Percentiles rank a stretch among this genome's conserved stretches.
These are phyloP conservation scores for Bos javanicus DNA, from an alignment of 2,113 vertebrate genomes.

Conservation along the genomic window DNA sequence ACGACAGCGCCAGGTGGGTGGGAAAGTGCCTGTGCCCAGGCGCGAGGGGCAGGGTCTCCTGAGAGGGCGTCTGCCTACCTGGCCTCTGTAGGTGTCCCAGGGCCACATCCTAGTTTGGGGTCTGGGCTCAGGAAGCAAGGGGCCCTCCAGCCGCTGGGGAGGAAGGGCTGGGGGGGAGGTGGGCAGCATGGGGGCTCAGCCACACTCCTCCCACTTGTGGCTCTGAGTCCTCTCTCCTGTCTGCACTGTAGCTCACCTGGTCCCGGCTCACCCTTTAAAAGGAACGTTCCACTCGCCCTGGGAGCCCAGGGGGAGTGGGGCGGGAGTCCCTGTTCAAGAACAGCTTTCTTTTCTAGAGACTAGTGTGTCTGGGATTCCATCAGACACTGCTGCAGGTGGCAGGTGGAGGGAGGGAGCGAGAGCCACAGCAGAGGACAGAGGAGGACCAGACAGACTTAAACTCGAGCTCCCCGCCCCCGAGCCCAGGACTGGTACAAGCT, in stretches of 20 bases:
- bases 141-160: not conserved
- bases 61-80: constrained; percentile 37
- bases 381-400: not conserved
- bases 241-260: constrained; percentile 31
- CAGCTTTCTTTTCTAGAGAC: not conserved
- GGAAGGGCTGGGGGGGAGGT: not conserved
- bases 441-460: not conserved
- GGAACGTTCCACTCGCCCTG: constrained; percentile 48
- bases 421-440: not conserved
- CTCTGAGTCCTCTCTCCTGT: not conserved
- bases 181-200: not conserved
- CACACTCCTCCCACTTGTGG: not conserved
- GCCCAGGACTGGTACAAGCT: not conserved
- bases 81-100: constrained; percentile 1
- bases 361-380: not conserved
- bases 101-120: not conserved
- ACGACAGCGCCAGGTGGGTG: not conserved
- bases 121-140: not conserved
- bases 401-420: not conserved
- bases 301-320: not conserved
- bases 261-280: constrained; percentile 36
- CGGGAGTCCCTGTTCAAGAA: not conserved
- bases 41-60: not conserved
- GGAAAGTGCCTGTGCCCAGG: not conserved
- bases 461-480: not conserved